These are phyloP conservation scores for Laothoe populi DNA, from an alignment of 2,888 invertebrate genomes.

Conservation along the genomic window DNA sequence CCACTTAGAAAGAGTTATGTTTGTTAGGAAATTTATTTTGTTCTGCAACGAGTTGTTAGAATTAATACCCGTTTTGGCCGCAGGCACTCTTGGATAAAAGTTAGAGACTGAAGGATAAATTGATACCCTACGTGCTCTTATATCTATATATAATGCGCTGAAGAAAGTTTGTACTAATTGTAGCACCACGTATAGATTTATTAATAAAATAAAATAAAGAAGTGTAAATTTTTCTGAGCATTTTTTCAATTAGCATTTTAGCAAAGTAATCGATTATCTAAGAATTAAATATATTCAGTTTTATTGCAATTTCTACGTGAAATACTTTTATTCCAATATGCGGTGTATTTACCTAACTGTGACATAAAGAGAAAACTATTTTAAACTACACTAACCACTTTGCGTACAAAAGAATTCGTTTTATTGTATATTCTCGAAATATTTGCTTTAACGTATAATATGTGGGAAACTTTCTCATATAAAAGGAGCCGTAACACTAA, in stretches of 20 bases:
- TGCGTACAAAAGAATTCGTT: constrained; percentile 1
- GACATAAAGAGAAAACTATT: background rate
- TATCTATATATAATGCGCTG: background rate
- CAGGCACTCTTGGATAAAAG: background rate
- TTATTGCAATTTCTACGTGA: too few species aligned
- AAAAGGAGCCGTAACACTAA: background rate
- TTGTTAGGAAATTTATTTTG: constrained; percentile 18
- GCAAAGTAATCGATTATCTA: too few species aligned
- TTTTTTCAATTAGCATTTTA: too few species aligned
- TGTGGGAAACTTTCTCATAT: background rate
- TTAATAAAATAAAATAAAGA: too few species aligned
- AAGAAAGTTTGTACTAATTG: too few species aligned
- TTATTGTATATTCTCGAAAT: constrained; percentile 11
- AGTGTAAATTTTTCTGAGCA: too few species aligned
- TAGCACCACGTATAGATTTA: too few species aligned
- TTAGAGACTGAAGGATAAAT: background rate
- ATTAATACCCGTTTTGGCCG: background rate
- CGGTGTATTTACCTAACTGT: background rate
- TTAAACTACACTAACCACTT: background rate
- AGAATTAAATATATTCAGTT: too few species aligned
- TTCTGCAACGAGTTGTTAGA: constrained; percentile 17
- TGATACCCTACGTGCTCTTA: background rate
- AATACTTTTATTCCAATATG: too few species aligned
- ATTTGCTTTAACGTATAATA: constrained; percentile 9
- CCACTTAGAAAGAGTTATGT: constrained; percentile 24